Conservation (phyloP, 2,888 invertebrate genomes). For the Chromoteleia sp. region DNA sequence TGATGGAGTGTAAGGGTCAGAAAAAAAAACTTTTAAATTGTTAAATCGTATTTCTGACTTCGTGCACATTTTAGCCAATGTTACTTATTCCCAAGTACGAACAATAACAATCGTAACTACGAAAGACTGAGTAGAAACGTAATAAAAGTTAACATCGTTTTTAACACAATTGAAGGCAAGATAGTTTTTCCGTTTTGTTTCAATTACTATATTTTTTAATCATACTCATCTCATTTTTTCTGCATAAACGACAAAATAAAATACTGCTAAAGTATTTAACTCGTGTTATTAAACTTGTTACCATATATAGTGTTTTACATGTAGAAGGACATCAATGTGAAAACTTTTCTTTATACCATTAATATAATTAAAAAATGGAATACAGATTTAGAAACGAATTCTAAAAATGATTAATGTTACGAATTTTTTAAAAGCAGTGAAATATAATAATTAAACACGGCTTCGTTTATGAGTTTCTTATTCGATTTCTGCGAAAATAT, state of each 20-base stretch:
- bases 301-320: conserved; percentile 8
- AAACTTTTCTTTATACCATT: no score
- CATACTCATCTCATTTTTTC: not conserved
- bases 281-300: conserved; percentile 19
- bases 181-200: not conserved
- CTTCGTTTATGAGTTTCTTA: conserved; percentile 4
- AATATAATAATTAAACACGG: no score
- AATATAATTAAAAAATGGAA: no score
- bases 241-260: not conserved
- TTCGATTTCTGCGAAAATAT: conserved; percentile 10
- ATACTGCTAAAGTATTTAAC: conserved; percentile 6
- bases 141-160: not conserved
- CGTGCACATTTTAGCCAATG: conserved; percentile 37
- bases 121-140: not conserved
- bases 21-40: conserved; percentile 62
- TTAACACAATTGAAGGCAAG: not conserved
- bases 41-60: conserved; percentile 51
- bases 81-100: conserved; percentile 35
- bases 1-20: conserved; percentile 36
- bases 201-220: not conserved
- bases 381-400: no score
- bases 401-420: no score
- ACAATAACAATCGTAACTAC: conserved; percentile 6
- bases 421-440: no score
- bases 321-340: not conserved